Evolutionary conservation across 2,113 vertebrate genomes (phyloP).

Genomic region (Sarotherodon lohbergeri): DNA sequence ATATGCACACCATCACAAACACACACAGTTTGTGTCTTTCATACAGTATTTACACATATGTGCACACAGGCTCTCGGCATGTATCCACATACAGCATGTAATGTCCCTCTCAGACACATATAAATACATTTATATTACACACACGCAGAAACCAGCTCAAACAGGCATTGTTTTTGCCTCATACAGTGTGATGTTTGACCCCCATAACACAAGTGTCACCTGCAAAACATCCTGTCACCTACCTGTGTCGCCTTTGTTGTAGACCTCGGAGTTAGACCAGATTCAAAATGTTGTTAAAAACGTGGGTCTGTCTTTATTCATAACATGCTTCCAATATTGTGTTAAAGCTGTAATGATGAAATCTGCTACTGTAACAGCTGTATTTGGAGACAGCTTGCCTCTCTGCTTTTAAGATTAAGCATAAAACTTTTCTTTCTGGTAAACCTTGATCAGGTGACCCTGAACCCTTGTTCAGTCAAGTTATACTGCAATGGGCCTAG

Average conservation of each 20-base stretch:
- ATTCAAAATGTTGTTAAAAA: background rate
- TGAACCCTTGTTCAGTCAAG: background rate
- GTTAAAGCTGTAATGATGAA: background rate
- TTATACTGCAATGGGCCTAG: background rate
- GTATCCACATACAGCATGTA: background rate
- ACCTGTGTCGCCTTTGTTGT: background rate
- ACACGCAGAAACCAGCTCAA: background rate
- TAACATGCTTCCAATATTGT: background rate
- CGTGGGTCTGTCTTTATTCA: background rate
- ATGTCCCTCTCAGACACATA: background rate
- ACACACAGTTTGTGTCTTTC: background rate
- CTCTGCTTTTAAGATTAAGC: background rate
- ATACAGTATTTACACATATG: background rate
- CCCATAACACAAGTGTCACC: constrained; percentile 37
- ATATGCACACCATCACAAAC: background rate
- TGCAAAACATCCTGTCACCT: constrained; percentile 15
- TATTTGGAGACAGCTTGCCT: background rate
- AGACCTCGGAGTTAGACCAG: background rate
- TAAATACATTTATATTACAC: constrained; percentile 3
- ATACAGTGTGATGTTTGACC: constrained; percentile 34
- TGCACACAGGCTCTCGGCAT: background rate
- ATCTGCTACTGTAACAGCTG: background rate
- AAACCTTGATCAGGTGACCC: background rate
- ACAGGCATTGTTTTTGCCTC: constrained; percentile 47
- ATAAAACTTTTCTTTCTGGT: accelerated